A percentile compares a stretch with the other conserved stretches of the same genome.
These are phyloP conservation scores for Naso thynnoides DNA, from an alignment of 2,797 vertebrate species.

Conservation along the genomic window DNA sequence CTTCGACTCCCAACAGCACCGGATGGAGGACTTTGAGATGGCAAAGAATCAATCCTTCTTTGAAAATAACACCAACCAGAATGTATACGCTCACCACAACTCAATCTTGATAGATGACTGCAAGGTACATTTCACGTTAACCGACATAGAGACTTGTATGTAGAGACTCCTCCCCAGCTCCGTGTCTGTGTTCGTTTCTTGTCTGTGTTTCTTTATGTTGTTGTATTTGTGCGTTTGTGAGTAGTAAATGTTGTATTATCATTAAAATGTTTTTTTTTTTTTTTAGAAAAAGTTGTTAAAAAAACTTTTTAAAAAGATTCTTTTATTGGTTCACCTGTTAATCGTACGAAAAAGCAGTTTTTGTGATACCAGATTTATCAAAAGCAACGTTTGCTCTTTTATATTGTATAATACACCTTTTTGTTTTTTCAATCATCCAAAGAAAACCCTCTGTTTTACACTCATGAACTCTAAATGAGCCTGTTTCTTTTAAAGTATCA, in stretches of 20 bases:
- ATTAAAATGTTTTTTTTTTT: conserved; percentile 26
- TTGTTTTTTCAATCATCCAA: conserved; percentile 20
- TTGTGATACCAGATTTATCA: conserved; percentile 73
- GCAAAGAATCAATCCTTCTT: conserved; percentile 93
- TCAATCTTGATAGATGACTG: conserved; percentile 95
- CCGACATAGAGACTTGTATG: conserved; percentile 99
- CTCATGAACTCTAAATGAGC: conserved; percentile 23
- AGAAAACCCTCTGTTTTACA: conserved; percentile 38
- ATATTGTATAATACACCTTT: neutral
- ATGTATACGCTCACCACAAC: conserved; percentile 94
- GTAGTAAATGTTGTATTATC: conserved; percentile 54
- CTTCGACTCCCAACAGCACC: conserved; percentile 91
- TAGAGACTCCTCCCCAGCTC: conserved; percentile 82
- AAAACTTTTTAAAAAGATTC: conserved; percentile 51
- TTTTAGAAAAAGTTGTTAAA: conserved; percentile 36
- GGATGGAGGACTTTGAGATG: conserved; percentile 93
- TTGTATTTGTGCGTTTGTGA: conserved; percentile 55
- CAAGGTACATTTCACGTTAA: conserved; percentile 98
- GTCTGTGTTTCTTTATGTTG: conserved; percentile 55
- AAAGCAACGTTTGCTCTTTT: conserved; percentile 30
- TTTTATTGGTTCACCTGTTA: conserved; percentile 67
- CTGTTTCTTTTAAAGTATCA: conserved; percentile 29
- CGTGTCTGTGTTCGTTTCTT: conserved; percentile 64
- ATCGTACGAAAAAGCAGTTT: conserved; percentile 85
- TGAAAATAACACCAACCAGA: conserved; percentile 96